These are phyloP conservation scores for Drosophila micromelanica DNA, from an alignment of 1,140 invertebrate species.

Conservation along the genomic window DNA sequence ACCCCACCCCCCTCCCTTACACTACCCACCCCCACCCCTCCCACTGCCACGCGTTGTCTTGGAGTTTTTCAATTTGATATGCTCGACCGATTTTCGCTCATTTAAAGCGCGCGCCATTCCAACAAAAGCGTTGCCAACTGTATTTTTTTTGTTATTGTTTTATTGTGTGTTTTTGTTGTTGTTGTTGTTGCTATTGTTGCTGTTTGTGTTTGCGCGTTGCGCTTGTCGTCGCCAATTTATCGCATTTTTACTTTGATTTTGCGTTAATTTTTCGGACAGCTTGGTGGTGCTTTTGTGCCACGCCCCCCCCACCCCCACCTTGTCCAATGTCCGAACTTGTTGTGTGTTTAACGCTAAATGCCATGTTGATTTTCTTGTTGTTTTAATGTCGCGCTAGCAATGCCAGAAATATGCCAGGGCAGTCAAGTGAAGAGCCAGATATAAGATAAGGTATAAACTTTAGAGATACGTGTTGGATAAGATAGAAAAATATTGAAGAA, in stretches of 20 bases:
- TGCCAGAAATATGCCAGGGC: slow-evolving; percentile 40
- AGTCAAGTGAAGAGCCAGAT: slow-evolving; percentile 67
- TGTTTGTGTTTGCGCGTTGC: slow-evolving; percentile 56
- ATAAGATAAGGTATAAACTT: slow-evolving; percentile 63
- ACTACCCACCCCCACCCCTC: too few species aligned
- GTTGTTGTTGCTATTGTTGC: slow-evolving; percentile 28
- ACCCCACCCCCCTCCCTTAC: too few species aligned
- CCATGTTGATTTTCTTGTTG: slow-evolving; percentile 57
- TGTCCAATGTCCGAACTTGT: slow-evolving; percentile 5
- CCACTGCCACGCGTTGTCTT: too few species aligned
- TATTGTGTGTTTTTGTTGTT: slow-evolving; percentile 34
- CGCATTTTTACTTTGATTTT: slow-evolving; percentile 82
- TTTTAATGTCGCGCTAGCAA: slow-evolving; percentile 14
- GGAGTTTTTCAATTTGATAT: too few species aligned
- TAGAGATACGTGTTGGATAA: slow-evolving; percentile 28
- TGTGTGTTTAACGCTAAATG: slow-evolving; percentile 74
- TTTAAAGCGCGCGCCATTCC: too few species aligned
- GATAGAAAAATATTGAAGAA: background rate
- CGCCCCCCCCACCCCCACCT: background rate
- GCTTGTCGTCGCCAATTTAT: slow-evolving; percentile 81
- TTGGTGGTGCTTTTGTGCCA: slow-evolving; percentile 6
- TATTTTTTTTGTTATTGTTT: slow-evolving; percentile 40
- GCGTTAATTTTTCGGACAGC: slow-evolving; percentile 79
- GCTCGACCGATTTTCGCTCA: too few species aligned
- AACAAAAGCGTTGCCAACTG: too few species aligned